A percentile compares a stretch with the other conserved stretches of the same genome.
Evolutionary conservation across 2,888 invertebrate species (phyloP).

Genomic region (Callinectes sapidus): DNA sequence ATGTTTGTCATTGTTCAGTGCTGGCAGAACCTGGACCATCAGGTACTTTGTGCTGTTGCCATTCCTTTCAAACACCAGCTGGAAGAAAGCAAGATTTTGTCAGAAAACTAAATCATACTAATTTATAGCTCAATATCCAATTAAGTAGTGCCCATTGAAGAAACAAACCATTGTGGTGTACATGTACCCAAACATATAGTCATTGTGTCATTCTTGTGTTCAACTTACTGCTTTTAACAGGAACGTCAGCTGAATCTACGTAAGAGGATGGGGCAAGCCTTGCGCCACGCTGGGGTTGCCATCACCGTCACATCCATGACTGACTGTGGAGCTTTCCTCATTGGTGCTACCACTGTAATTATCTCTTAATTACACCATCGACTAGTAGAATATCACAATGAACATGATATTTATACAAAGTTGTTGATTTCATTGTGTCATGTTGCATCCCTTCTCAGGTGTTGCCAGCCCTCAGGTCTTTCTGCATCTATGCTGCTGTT

Average conservation of each 20-base stretch:
- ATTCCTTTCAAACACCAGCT: not conserved
- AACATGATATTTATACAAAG: not conserved
- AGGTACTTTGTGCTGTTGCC: constrained; percentile 42
- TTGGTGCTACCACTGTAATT: constrained; percentile 85
- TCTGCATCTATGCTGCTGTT: constrained; percentile 87
- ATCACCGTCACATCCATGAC: constrained; percentile 89
- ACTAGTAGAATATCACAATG: not conserved
- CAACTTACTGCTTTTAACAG: not conserved
- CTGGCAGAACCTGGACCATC: constrained; percentile 80
- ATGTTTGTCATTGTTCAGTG: constrained; percentile 90
- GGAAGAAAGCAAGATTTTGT: not conserved
- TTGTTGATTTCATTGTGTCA: not conserved
- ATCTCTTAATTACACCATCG: not conserved
- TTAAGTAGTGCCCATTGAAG: not conserved
- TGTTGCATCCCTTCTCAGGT: constrained; percentile 78
- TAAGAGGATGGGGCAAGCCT: constrained; percentile 83
- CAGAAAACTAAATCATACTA: not conserved
- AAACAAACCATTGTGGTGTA: not conserved
- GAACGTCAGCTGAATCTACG: constrained; percentile 77
- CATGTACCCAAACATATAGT: not conserved
- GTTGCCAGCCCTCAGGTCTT: constrained; percentile 87
- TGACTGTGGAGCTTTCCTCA: constrained; percentile 86
- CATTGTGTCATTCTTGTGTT: not conserved
- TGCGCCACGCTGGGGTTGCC: constrained; percentile 88
- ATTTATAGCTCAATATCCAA: not conserved